Evolutionary conservation across 2,888 invertebrate species (phyloP).

Genomic region (Patella ulyssiponensis): DNA sequence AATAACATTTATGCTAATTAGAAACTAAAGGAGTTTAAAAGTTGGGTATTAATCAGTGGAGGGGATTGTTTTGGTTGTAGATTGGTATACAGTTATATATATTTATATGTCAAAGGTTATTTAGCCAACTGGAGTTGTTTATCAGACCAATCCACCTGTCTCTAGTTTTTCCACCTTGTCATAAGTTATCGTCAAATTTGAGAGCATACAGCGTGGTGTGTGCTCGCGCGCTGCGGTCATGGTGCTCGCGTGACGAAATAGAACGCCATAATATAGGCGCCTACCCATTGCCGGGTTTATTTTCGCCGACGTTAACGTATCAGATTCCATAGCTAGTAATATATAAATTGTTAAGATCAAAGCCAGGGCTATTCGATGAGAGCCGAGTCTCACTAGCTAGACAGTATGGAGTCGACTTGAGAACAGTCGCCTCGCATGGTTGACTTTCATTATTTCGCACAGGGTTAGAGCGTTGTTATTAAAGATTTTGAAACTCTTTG

Average conservation of each 20-base stretch:
- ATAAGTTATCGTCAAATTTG: no score
- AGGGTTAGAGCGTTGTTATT: background rate
- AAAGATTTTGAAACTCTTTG: background rate
- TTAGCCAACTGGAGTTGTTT: no score
- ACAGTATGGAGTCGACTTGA: conserved; percentile 18
- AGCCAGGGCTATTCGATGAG: conserved; percentile 21
- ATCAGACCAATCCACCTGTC: no score
- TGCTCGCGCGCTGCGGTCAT: no score
- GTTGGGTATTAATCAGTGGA: no score
- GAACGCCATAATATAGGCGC: conserved; percentile 16
- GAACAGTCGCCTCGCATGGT: conserved; percentile 19
- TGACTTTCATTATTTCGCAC: conserved; percentile 21
- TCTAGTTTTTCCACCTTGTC: no score
- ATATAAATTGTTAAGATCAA: conserved; percentile 38
- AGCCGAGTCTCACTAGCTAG: conserved; percentile 18
- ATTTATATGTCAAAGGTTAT: no score
- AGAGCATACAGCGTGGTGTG: no score
- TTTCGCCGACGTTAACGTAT: conserved; percentile 16
- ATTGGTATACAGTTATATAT: no score
- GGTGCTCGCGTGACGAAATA: conserved; percentile 11
- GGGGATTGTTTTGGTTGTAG: no score
- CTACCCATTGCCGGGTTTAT: conserved; percentile 1
- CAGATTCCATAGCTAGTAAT: conserved; percentile 31
- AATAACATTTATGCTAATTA: no score
- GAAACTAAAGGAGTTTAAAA: no score